phyloP scores from a whole-genome alignment of 2,113 vertebrate species.

The Setophaga kirtlandii region DNA sequence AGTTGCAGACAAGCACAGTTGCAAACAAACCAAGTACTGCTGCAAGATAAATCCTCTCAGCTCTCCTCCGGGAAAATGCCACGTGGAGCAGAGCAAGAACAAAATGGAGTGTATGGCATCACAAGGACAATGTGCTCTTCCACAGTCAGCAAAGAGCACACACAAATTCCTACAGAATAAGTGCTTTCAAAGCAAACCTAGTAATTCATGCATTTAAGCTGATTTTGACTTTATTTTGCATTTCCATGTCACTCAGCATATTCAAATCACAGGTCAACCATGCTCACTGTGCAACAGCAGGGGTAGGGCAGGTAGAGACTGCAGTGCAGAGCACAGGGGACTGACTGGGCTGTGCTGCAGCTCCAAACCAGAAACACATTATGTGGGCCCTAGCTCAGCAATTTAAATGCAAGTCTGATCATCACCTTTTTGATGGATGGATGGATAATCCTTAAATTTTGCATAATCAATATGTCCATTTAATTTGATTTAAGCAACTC shows the following conservation, averaged over 20 bases:
- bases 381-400: neutral
- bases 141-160: neutral
- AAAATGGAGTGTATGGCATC: neutral
- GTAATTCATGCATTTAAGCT: neutral
- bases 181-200: neutral
- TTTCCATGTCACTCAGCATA: neutral
- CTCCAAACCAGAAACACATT: neutral
- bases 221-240: neutral
- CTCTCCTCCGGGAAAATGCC: neutral
- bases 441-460: neutral
- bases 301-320: neutral
- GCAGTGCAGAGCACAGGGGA: neutral
- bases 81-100: accelerated
- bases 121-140: neutral
- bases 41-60: neutral
- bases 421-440: neutral
- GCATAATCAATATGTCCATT: neutral
- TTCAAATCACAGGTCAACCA: neutral
- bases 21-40: neutral
- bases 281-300: neutral
- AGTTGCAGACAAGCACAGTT: neutral
- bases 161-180: neutral
- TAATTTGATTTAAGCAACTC: neutral
- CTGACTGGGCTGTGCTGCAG: neutral
- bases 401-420: neutral